Percentiles rank a stretch among this genome's conserved stretches.
These are phyloP conservation scores for Nephrotoma flavescens DNA, from an alignment of 2,888 invertebrate genomes.

Conservation along the genomic window DNA sequence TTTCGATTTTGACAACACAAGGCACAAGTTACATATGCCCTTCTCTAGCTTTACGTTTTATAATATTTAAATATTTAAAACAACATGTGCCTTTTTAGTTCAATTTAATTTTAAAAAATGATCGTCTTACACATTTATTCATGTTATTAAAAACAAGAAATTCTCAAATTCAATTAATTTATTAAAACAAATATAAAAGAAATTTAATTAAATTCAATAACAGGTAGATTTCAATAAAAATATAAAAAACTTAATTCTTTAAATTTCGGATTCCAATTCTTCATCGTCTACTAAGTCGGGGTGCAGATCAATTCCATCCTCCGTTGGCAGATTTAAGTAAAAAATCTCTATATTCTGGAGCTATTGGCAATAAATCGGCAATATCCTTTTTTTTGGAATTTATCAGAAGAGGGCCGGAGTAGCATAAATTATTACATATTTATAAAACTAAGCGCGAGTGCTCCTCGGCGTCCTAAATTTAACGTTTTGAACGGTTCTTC, in stretches of 20 bases:
- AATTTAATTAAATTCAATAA: not conserved
- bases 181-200: not conserved
- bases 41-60: not conserved
- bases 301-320: not conserved
- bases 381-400: not conserved
- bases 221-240: not conserved
- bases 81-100: not conserved
- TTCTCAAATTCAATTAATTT: too few relatives aligned
- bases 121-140: not conserved
- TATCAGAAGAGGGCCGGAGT: too few relatives aligned
- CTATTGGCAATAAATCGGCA: not conserved
- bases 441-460: not conserved
- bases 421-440: too few relatives aligned
- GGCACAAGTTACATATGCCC: not conserved
- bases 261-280: not conserved
- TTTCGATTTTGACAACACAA: not conserved
- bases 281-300: not conserved
- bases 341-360: not conserved
- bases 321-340: too few relatives aligned
- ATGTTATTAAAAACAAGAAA: not conserved
- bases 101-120: not conserved
- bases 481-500: not conserved
- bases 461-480: not conserved
- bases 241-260: not conserved
- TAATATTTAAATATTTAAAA: not conserved